A percentile compares a stretch with the other conserved stretches of the same genome.
Evolutionary conservation across 2,113 vertebrate species (phyloP).

Genomic region (Elaphurus davidianus): DNA sequence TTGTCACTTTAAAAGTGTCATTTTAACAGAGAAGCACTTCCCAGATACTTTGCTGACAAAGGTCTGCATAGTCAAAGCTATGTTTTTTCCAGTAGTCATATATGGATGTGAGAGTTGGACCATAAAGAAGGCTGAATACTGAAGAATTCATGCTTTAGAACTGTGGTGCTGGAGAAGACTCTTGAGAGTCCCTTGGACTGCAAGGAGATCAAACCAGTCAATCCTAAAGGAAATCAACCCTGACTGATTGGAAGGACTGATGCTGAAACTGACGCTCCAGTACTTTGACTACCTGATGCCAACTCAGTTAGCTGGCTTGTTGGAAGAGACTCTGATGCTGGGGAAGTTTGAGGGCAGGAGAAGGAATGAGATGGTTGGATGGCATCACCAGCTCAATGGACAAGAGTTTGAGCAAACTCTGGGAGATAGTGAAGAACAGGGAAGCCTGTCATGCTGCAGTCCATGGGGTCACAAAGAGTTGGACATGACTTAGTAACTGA

Average conservation of each 20-base stretch:
- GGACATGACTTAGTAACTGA: background rate
- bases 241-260: background rate
- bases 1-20: background rate
- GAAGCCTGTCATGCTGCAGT: background rate
- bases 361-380: background rate
- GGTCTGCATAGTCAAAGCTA: background rate
- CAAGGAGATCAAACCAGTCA: background rate
- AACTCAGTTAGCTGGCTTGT: background rate
- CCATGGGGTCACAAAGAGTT: background rate
- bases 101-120: background rate
- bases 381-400: background rate
- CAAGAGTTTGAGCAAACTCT: background rate
- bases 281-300: background rate
- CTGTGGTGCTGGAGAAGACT: background rate
- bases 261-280: background rate
- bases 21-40: slow-evolving; percentile 36
- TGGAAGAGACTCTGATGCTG: background rate
- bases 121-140: background rate
- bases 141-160: background rate
- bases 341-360: background rate
- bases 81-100: background rate
- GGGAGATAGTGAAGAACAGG: background rate
- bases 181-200: background rate
- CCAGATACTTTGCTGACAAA: background rate
- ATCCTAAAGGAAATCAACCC: background rate